Evolutionary conservation across 2,888 invertebrate genomes (phyloP), one percentile per base, ranked within the genome.

Genomic region (Tridacna gigas): DNA sequence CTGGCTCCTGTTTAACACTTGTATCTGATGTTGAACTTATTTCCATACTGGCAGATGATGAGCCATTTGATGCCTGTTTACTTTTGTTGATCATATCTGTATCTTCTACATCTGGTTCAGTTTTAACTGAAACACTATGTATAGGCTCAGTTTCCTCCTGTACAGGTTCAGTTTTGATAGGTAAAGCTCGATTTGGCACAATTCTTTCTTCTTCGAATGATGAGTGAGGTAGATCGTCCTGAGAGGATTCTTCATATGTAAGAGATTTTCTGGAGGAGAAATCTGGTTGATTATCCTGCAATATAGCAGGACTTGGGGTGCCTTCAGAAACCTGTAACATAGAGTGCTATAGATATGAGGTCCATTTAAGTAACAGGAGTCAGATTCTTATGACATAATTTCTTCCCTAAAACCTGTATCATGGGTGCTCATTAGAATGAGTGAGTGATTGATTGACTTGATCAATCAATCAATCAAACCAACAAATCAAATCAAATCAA

Each of bases 231-330:
- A 79, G 71, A 26, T 71, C 77, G 37, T 87, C 87, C 56, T 83
- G 77, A 13, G 87, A 85, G 20, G 81, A 26, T 60, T 87, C 87
- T 25, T 87, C 87, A 63, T 87, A 87, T 9, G 80, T 67, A 18
- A 86, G 82, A 12, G 83, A 67, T 60, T 85, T 84, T 45, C 83
- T 80, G 20, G 79, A 65, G 3, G 76, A 65, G 65, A 83, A 87
- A 47, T 80, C 81, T 45, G 83, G 87, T 18, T 82, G 71, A 45
- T 47, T 47, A 9, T 73, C 25, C 25, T 47, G 79, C 25, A 87
- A 74, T 0, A 77, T 81, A 45, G 87, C 84, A 47, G 87, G 87
- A 75, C 87, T 87, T 9, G 87, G 87, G 26, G 87, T 87, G 15
- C 87, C 87, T 67, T 87, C 87, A 26, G 87, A 87, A n/a, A 83